Percentiles rank a stretch among this genome's conserved stretches.
phyloP scores from a whole-genome alignment of 2,113 vertebrate genomes.

The Charadrius vociferus region DNA sequence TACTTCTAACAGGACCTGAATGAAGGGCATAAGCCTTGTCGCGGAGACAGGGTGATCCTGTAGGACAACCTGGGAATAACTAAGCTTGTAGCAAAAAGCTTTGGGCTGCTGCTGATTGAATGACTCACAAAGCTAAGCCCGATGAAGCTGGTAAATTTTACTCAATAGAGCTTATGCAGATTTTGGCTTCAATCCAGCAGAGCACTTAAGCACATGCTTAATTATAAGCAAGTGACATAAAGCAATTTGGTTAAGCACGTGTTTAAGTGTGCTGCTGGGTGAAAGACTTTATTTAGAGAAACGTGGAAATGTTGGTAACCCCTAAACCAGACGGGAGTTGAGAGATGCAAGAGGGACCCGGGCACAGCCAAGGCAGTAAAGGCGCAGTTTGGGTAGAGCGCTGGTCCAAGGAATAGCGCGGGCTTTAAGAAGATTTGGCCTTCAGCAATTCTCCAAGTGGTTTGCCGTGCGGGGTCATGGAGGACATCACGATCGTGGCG shows the following conservation, averaged over 20 bases:
- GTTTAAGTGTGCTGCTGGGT: neutral
- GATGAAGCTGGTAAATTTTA: constrained; percentile 7
- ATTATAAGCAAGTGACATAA: constrained; percentile 51
- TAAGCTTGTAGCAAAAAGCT: neutral
- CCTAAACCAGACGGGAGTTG: neutral
- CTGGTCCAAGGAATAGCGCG: neutral
- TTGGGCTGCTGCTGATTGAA: neutral
- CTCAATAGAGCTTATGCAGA: constrained; percentile 4
- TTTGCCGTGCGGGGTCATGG: neutral
- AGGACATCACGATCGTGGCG: neutral
- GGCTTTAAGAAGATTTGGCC: neutral
- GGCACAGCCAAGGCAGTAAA: neutral
- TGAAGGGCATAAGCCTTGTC: neutral
- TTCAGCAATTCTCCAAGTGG: neutral
- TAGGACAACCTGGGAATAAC: constrained; percentile 41
- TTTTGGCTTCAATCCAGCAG: constrained; percentile 23
- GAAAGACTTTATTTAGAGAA: neutral
- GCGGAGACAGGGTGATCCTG: constrained; percentile 2
- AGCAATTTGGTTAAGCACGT: neutral
- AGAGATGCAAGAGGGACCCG: neutral
- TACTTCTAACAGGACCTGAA: neutral
- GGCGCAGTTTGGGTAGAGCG: neutral
- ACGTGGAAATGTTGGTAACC: neutral
- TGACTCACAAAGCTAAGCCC: constrained; percentile 29
- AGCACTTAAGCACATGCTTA: constrained; percentile 49